These are phyloP conservation scores for Cheilinus undulatus DNA, from an alignment of 2,113 vertebrate genomes.

Conservation along the genomic window DNA sequence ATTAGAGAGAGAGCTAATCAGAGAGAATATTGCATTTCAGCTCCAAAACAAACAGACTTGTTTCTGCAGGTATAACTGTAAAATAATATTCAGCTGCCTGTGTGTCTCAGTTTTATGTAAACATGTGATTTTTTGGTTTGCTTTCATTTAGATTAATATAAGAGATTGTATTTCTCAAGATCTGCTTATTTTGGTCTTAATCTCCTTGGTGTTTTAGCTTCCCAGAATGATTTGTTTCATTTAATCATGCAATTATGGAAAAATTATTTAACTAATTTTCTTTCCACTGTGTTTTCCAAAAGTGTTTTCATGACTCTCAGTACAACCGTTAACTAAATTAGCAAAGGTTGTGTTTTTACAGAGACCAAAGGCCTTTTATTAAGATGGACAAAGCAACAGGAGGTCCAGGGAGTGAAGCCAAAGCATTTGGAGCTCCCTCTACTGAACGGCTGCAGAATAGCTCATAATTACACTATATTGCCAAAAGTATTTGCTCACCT, in stretches of 20 bases:
- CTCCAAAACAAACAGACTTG: neutral
- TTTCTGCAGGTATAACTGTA: slow-evolving; percentile 14
- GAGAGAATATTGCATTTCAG: slow-evolving; percentile 1
- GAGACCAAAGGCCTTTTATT: too few relatives aligned
- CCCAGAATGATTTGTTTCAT: neutral
- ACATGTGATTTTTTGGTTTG: slow-evolving; percentile 13
- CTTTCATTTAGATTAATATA: neutral
- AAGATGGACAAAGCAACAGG: too few relatives aligned
- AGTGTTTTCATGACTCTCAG: neutral
- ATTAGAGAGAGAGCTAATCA: neutral
- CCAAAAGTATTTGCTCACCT: too few relatives aligned
- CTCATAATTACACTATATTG: too few relatives aligned
- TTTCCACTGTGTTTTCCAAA: neutral
- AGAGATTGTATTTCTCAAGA: neutral
- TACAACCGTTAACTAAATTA: neutral
- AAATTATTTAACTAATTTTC: neutral
- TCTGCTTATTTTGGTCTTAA: neutral
- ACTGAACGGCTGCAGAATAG: too few relatives aligned
- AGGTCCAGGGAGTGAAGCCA: too few relatives aligned
- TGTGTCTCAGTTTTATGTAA: slow-evolving; percentile 3
- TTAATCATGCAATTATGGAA: neutral
- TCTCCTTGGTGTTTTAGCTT: neutral
- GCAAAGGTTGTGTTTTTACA: neutral
- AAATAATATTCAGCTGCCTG: neutral
- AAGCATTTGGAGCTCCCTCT: too few relatives aligned